Percentiles rank a stretch among this genome's conserved stretches.
Conservation (phyloP, 2,113 vertebrate genomes). For the Mellivora capensis region DNA sequence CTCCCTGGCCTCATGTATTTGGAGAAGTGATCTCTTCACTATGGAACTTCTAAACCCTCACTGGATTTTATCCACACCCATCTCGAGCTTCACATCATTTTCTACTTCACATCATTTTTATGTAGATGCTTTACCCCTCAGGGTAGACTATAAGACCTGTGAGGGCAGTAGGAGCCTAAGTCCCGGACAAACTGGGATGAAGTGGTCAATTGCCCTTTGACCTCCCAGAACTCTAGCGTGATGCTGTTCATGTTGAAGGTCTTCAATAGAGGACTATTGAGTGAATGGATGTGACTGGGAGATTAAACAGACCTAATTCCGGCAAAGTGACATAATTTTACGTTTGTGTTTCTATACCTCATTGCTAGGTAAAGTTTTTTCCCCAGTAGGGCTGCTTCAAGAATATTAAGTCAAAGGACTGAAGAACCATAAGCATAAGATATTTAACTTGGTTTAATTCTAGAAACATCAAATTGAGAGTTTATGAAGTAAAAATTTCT, state of each 20-base stretch:
- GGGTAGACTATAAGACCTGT: neutral
- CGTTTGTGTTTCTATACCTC: neutral
- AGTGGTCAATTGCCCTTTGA: neutral
- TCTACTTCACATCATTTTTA: neutral
- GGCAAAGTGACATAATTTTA: neutral
- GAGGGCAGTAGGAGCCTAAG: neutral
- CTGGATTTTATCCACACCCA: neutral
- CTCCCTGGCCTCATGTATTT: neutral
- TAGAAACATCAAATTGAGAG: neutral
- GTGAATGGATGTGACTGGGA: neutral
- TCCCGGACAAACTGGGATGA: neutral
- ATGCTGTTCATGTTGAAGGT: neutral
- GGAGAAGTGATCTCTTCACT: neutral
- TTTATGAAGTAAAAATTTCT: neutral
- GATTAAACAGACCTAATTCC: neutral
- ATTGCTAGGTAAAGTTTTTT: neutral
- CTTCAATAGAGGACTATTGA: neutral
- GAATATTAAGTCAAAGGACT: neutral
- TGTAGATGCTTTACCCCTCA: neutral
- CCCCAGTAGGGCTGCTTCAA: neutral
- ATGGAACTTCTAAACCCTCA: neutral
- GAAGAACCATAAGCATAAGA: neutral
- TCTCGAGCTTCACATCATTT: neutral
- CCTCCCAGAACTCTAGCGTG: neutral
- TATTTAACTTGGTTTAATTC: conserved; percentile 12